Conservation (phyloP, 1,140 invertebrate genomes). For the Ips typographus region DNA sequence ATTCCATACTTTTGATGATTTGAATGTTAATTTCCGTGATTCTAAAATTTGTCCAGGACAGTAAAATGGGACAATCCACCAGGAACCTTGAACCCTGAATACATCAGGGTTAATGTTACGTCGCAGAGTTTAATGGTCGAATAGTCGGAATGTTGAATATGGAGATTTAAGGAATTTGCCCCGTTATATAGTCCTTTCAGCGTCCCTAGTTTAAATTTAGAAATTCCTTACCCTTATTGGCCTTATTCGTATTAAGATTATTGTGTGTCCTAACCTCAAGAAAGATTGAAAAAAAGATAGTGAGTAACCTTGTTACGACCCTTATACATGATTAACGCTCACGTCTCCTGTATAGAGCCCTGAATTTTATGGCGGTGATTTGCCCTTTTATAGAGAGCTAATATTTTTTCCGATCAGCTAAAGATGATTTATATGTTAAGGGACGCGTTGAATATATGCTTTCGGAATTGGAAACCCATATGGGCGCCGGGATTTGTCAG, state of each 20-base stretch:
- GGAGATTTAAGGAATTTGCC: conserved; percentile 4
- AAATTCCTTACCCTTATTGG: background rate
- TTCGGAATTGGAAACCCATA: too few relatives aligned
- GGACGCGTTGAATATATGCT: conserved; percentile 20
- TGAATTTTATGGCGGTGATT: conserved; percentile 16
- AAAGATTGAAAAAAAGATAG: background rate
- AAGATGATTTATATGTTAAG: conserved; percentile 24
- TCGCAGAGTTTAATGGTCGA: background rate
- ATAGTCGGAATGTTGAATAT: background rate
- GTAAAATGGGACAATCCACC: too few relatives aligned
- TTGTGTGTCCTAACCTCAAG: background rate
- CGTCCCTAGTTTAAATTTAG: background rate
- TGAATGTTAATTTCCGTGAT: too few relatives aligned
- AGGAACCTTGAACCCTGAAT: too few relatives aligned
- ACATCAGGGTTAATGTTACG: too few relatives aligned
- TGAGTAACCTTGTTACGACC: conserved; percentile 12
- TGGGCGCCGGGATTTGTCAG: too few relatives aligned
- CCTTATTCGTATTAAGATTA: background rate
- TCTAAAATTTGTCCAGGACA: too few relatives aligned
- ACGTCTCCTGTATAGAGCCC: conserved; percentile 16
- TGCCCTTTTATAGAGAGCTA: conserved; percentile 24
- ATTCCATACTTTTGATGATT: too few relatives aligned
- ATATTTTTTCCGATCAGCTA: conserved; percentile 28
- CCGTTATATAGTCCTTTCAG: background rate
- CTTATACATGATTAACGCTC: conserved; percentile 22